These are phyloP conservation scores for Pharmacophagus antenor DNA, from an alignment of 2,888 invertebrate genomes.

Conservation along the genomic window DNA sequence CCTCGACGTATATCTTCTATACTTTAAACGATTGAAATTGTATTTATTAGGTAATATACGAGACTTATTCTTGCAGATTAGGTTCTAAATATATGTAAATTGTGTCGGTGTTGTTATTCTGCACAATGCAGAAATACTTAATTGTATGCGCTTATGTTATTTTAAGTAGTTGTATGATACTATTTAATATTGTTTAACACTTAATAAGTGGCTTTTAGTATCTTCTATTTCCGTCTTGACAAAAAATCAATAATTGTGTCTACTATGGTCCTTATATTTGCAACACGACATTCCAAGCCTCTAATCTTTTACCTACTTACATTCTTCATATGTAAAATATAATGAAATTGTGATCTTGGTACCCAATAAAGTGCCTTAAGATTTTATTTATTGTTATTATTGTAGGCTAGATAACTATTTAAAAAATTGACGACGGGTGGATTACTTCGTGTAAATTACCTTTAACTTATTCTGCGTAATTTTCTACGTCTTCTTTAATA, in stretches of 20 bases:
- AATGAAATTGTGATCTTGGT: constrained; percentile 77
- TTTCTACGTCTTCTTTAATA: constrained; percentile 40
- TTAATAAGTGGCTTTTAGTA: constrained; percentile 59
- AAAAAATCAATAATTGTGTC: constrained; percentile 44
- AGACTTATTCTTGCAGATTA: constrained; percentile 41
- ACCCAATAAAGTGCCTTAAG: constrained; percentile 77
- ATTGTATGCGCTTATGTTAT: constrained; percentile 79
- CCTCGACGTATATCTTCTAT: constrained; percentile 44
- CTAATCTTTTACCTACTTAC: constrained; percentile 56
- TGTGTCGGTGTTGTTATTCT: constrained; percentile 81
- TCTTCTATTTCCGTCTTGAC: constrained; percentile 48
- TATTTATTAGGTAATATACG: constrained; percentile 72
- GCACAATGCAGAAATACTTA: constrained; percentile 81
- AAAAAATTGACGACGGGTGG: constrained; percentile 60
- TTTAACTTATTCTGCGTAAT: constrained; percentile 49
- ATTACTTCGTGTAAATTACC: constrained; percentile 62
- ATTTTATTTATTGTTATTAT: constrained; percentile 78
- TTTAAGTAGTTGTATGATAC: constrained; percentile 68
- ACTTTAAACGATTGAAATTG: constrained; percentile 54
- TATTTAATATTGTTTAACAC: constrained; percentile 50
- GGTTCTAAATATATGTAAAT: constrained; percentile 75
- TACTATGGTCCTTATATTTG: constrained; percentile 40
- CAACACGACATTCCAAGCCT: constrained; percentile 72
- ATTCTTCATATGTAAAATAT: constrained; percentile 50
- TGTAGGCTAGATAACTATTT: constrained; percentile 74